Evolutionary conservation across 2,888 invertebrate species (phyloP), one percentile per base, ranked within the genome.

Genomic region (Bellardia pandia): DNA sequence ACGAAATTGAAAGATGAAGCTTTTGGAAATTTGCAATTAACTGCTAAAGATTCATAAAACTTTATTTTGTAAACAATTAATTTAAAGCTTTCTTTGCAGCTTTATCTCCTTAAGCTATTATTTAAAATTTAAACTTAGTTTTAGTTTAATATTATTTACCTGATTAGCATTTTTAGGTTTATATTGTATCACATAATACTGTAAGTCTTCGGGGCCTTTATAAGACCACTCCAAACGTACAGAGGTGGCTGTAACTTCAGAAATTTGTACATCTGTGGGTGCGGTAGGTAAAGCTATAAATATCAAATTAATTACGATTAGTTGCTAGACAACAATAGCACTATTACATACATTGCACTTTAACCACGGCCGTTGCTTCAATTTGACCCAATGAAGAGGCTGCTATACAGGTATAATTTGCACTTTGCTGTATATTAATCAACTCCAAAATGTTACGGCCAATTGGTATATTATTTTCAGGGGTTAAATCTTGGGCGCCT

Each of bases 381-480:
- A 99, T 98, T 91, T 97, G 96, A 66, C 98, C 99, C 79, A 99
- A 95, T 16, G 98, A 98, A 91, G 98, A 98, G 78, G 98, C 97
- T 0, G 99, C 99, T 88, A 98, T 97, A 93, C 99, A 99, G 0
- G 99, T 99, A 94, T 98, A 99, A 94, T 99, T 99, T 33, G 97
- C 98, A 0, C 98, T 98, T 92, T 98, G 97, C 90, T 97, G 96
- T 89, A 99, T 97, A 92, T 98, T 96, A 74, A 95, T 96, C 89
- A 99, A 94, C 90, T 96, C 96, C 62, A 99, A 95, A 14, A 98
- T 96, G 94, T 99, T 99, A 86, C 96, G 96, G 40, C 98, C 97
- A 69, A 98, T 95, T 0, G 97, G 96, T 81, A 98, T 95, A 90
- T 97, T 96, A 94, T 98, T 98, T 93, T 98, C 98, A 0, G 98